Base-by-base conservation (phyloP, 2,888 invertebrate species). In the Athripsodes cinereus region DNA sequence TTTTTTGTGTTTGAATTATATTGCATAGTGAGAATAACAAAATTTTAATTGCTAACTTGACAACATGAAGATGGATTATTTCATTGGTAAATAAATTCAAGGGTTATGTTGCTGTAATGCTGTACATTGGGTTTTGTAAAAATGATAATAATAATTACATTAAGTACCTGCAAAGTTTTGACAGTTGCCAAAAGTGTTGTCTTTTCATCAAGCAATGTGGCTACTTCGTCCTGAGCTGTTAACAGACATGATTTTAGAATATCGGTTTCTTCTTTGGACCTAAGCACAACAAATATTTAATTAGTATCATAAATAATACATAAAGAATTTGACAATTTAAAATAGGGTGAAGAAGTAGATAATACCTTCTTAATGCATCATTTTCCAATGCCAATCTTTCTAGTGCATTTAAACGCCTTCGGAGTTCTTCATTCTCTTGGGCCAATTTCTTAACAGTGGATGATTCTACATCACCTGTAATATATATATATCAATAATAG, bases 151-250 rank as follows among this genome's bases (percentile, higher is more conserved):
- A 19, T 44, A 21, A 40, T 44, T n/a, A 19, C 22, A 48, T 35
- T 31, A 65, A 62, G n/a, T 67, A 83, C 87, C 76, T 88, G 88
- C 63, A 91, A 71, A 21, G 81, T 75, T 40, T 82, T 81, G 62
- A 91, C 79, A 40, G 86, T 83, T 60, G 90, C 87, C 63, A 90
- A 70, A 52, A 92, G 74, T 51, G 82, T 81, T 65, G 83, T 82
- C 67, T 91, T 92, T 68, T 92, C 91, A 22, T 86, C 84, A 21
- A 90, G 68, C 62, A 91, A 72, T 53, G 79, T 78, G 6, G 82
- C 81, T 1, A 90, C 85, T 61, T 90, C 86, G 65, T 89, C 88
- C 70, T 90, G 90, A 1, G 90, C 88, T 0, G 85, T 81, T 62
- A 78, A 81, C 54, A 87, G 70, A 66, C 79, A 80, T 6, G 79